Conservation (phyloP, 2,888 invertebrate genomes). For the Parthenolecanium corni region DNA sequence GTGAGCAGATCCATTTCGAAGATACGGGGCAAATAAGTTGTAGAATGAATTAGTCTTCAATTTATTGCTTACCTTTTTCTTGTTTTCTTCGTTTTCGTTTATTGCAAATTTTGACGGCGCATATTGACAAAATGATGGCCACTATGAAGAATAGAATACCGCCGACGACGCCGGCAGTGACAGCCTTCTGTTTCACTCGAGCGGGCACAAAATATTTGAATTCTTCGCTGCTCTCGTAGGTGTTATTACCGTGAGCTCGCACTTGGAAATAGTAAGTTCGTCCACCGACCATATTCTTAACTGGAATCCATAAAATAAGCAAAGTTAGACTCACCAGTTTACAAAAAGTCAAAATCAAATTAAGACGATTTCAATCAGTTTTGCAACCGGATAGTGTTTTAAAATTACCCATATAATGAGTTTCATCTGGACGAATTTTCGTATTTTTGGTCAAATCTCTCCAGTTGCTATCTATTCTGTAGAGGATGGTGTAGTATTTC, state of each 20-base stretch:
- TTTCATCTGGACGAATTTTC: constrained; percentile 78
- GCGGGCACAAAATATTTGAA: constrained; percentile 81
- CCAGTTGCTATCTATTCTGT: constrained; percentile 80
- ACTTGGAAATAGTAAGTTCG: constrained; percentile 87
- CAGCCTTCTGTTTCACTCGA: constrained; percentile 85
- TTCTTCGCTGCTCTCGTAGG: constrained; percentile 76
- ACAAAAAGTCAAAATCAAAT: neutral
- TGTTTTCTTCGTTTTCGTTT: constrained; percentile 92
- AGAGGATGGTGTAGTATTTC: constrained; percentile 83
- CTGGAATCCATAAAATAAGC: constrained; percentile 42
- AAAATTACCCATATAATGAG: constrained; percentile 64
- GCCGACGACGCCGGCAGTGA: constrained; percentile 91
- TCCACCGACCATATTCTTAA: constrained; percentile 82
- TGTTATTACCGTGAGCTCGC: constrained; percentile 73
- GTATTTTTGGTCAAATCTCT: constrained; percentile 76
- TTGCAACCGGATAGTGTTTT: no score
- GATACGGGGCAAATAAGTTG: no score
- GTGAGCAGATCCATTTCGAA: no score
- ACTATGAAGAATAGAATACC: constrained; percentile 95
- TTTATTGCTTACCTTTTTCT: constrained; percentile 89
- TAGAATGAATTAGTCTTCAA: no score
- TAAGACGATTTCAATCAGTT: no score
- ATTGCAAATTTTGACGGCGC: constrained; percentile 96
- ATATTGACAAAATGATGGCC: constrained; percentile 90
- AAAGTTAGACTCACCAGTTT: neutral